Base-by-base conservation (phyloP, 2,797 vertebrate genomes). In the Corythornis leucogaster region DNA sequence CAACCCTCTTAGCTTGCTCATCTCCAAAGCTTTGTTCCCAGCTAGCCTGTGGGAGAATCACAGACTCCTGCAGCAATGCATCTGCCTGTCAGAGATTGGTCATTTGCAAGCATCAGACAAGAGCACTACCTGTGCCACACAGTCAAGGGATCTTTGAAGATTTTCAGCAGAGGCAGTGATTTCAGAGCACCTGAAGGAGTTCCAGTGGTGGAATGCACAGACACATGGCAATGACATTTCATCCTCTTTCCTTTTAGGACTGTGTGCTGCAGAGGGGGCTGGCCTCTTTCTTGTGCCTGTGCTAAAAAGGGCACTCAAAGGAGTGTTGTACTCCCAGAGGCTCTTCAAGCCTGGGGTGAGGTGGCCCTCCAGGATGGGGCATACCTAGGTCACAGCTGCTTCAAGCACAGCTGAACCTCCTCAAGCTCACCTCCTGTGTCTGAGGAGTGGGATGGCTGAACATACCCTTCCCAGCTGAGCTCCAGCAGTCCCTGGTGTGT, bases 241-340 rank as follows among this genome's bases (percentile, higher is more conserved):
- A 64, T 25, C 51, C 40, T 54, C 17, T 76, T 31, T 13, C 45
- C 8, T 62, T 90, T 59, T 73, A 5, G 42, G 73, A 79, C 22
- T 2, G 1, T 0, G 0, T 15, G 13, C 26, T 81, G 48, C 67
- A 54, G 15, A n/a, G 46, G 4, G 51, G 55, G 26, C 55, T 62
- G 33, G 53, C 42, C 8, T 0, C 0, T 18, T 17, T 26, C 16
- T 33, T 0, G 0, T 63, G 31, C 30, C 62, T 0, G 0, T 48
- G 33, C 73, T 50, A 3, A 55, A 57, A 57, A 45, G 21, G n/a
- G 22, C 28, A 45, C 57, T 73, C n/a, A 2, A 14, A 38, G 45
- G 12, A 62, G 18, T 13, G 16, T 55, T 77, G 25, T 20, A 1
- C 33, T 9, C 42, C 19, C 31, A 51, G 28, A 55, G 30, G 31